Evolutionary conservation across 2,797 vertebrate genomes (phyloP).

Genomic region (Schizopygopsis pylzovi): DNA sequence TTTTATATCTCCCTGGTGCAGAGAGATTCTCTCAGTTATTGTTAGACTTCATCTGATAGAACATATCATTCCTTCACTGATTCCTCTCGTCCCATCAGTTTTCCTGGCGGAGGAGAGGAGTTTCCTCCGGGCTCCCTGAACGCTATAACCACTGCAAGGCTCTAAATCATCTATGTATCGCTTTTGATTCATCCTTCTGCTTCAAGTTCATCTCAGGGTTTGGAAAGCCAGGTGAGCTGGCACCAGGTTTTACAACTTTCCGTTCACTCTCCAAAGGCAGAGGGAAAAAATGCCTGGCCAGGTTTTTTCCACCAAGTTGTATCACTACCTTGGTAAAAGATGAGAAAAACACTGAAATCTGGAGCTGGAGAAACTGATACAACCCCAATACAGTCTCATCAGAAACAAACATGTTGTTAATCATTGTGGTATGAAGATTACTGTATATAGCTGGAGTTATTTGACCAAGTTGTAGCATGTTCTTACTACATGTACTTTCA

Average conservation of each 20-base stretch:
- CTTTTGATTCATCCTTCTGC: slow-evolving; percentile 38
- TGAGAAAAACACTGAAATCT: slow-evolving; percentile 29
- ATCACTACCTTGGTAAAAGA: slow-evolving; percentile 12
- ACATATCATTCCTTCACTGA: slow-evolving; percentile 43
- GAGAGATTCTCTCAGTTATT: slow-evolving; percentile 40
- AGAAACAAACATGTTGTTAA: slow-evolving; percentile 8
- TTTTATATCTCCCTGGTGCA: slow-evolving; percentile 24
- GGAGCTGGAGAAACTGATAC: slow-evolving; percentile 27
- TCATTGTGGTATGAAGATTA: neutral
- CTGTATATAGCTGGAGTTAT: neutral
- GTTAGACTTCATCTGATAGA: slow-evolving; percentile 34
- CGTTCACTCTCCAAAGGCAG: slow-evolving; percentile 40
- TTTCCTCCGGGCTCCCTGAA: slow-evolving; percentile 43
- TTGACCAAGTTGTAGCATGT: slow-evolving; percentile 10
- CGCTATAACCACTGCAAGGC: neutral
- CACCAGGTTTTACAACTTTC: slow-evolving; percentile 41
- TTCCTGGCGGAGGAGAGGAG: slow-evolving; percentile 50
- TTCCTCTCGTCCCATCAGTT: slow-evolving; percentile 42
- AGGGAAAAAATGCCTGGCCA: slow-evolving; percentile 43
- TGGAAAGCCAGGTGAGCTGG: slow-evolving; percentile 47
- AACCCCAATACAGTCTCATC: neutral
- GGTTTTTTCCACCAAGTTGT: slow-evolving; percentile 37
- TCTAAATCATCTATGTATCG: slow-evolving; percentile 43
- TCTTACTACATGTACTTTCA: neutral
- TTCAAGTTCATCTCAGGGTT: slow-evolving; percentile 31